Evolutionary conservation across 2,888 invertebrate genomes (phyloP).

Genomic region (Elysia crispata): DNA sequence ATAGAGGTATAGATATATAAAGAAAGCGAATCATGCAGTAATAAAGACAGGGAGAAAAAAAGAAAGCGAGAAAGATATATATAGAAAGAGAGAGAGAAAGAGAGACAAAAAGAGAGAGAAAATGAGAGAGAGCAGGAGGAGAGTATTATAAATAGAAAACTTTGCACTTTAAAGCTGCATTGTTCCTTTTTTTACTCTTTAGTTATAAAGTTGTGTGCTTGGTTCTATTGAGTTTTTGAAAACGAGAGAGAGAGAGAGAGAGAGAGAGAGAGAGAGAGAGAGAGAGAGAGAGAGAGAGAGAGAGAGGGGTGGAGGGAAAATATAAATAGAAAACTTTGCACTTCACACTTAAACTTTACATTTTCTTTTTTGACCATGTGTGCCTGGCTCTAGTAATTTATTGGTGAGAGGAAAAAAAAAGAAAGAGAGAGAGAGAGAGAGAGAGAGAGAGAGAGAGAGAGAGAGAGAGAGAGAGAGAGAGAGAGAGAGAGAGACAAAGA

Average conservation of each 20-base stretch:
- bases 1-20: background rate
- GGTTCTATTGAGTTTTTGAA: background rate
- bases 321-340: too few species aligned
- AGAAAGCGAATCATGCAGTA: too few species aligned
- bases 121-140: background rate
- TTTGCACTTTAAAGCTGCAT: too few species aligned
- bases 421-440: background rate
- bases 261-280: constrained; percentile 3
- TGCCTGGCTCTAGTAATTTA: too few species aligned
- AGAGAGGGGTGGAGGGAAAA: background rate
- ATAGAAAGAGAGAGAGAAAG: background rate
- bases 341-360: too few species aligned
- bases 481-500: background rate
- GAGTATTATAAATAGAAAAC: too few species aligned
- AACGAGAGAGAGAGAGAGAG: background rate
- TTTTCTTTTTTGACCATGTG: too few species aligned
- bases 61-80: background rate
- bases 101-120: background rate
- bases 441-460: constrained; percentile 1
- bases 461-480: constrained; percentile 9
- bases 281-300: background rate
- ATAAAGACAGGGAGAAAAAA: too few species aligned
- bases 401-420: background rate
- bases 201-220: too few species aligned
- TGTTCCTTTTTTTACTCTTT: too few species aligned